Conservation (phyloP, 2,888 invertebrate species). For the Trypoxylon attenuatum region DNA sequence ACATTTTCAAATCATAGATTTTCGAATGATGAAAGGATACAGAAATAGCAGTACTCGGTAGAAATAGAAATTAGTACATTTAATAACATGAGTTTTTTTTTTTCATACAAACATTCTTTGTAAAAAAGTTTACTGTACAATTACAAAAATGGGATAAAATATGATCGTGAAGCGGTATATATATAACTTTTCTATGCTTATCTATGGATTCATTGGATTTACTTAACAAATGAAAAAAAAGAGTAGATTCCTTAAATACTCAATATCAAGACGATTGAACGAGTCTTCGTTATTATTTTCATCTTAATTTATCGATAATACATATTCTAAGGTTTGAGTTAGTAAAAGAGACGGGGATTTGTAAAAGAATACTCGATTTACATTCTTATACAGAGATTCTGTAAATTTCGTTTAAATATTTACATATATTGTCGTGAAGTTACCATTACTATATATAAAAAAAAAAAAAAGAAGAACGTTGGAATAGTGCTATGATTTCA, state of each 20-base stretch:
- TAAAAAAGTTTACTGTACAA: slow-evolving; percentile 22
- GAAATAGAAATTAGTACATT: slow-evolving; percentile 21
- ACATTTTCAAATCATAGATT: background rate
- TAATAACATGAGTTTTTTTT: slow-evolving; percentile 30
- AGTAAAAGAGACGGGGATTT: slow-evolving; percentile 2
- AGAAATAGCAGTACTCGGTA: background rate
- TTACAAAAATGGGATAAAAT: no score
- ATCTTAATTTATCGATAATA: no score
- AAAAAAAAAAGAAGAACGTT: background rate
- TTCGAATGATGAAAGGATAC: background rate
- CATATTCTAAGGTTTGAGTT: no score
- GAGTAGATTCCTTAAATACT: no score
- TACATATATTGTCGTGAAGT: slow-evolving; percentile 17
- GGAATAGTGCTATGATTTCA: background rate
- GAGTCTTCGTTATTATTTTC: slow-evolving; percentile 4
- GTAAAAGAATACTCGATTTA: slow-evolving; percentile 6
- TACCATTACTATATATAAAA: slow-evolving; percentile 1
- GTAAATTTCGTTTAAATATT: slow-evolving; percentile 7
- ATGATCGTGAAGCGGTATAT: no score
- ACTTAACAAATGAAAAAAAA: no score
- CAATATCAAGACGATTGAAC: background rate
- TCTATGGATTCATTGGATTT: no score
- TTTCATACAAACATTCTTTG: slow-evolving; percentile 23
- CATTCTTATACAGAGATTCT: slow-evolving; percentile 18
- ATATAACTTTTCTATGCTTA: no score